Base-by-base conservation (phyloP, 2,888 invertebrate genomes). In the Acanthacorydalis orientalis region DNA sequence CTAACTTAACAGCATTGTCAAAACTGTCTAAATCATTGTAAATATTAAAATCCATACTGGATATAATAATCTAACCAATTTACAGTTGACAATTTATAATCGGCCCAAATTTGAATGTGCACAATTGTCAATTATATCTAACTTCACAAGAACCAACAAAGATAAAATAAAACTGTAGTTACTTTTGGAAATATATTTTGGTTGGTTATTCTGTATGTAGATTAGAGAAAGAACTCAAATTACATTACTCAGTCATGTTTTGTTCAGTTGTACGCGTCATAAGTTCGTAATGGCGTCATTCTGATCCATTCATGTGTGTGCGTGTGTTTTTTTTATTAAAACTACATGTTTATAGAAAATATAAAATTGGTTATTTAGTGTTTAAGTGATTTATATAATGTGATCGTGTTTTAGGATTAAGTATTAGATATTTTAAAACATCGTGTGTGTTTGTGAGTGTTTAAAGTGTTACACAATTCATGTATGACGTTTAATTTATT, bases 21-120 rank as follows among this genome's bases (percentile, higher is more conserved):
- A 60, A 55, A 52, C 54, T 54, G 33, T 59, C 58, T 47, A 69
- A 55, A 56, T 68, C 68, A 3, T 55, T 64, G 50, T 69, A 69
- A 47, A 69, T 62, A 50, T 64, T 61, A 9, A 60, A 55, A 44
- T 60, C 58, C 44, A 62, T 62, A 9, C 10, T 37, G n/a, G n/a
- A 35, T 7, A n/a, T 12, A 9, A 1, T 7, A 37, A 9, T 37
- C 6, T 23, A 23, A 23, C 2, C 23, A 23, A 23, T 23, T 2
- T 23, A 23, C 6, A 23, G 23, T 4, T 23, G 23, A 23, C 23
- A 23, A 6, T 23, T 23, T 23, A 6, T 6, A 23, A 23, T n/a
- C 23, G 23, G 2, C 6, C 2, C 23, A 23, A 23, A 23, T 23
- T 6, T 23, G 23, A 23, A 23, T 6, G 23, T 6, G 23, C 23